Evolutionary conservation across 2,888 invertebrate genomes (phyloP), one percentile per base, ranked within the genome.

Genomic region (Griposia aprilina): DNA sequence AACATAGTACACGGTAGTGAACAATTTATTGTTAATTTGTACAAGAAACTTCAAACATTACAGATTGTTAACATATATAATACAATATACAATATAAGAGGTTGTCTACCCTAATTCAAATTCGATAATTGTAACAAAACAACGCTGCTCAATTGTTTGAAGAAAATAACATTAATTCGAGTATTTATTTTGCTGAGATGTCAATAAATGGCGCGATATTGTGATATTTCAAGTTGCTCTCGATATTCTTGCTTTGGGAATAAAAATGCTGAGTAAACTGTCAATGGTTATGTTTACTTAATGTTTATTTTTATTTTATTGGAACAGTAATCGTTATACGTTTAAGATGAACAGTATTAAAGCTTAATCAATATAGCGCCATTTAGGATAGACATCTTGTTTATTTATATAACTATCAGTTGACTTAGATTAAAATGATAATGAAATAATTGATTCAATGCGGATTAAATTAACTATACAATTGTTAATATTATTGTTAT

Each of bases 401-500:
- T 80, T 57, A 59, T 50, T 20, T 41, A 67, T 20, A 15, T 69
- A 36, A 10, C 10, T 23, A 78, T 67, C 76, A 63, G 55, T 70
- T 81, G 50, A 72, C 70, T 70, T 78, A 87, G 41, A 78, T 72
- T 76, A 55, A 66, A 71, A 62, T 68, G 41, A 65, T 59, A 11
- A 71, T 69, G 6, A 66, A 68, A 74, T 81, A 72, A 74, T 81
- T 75, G 45, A 79, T 85, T 77, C 36, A 80, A 72, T 59, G 60
- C 6, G 65, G 52, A 84, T 69, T 67, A 59, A 36, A 83, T 74
- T 26, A 78, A 75, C 15, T 80, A 78, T 69, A 80, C 60, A 83
- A 74, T 84, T 80, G 76, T 89, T 83, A 84, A 79, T 82, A 74
- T 80, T 79, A 68, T 78, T 86, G 79, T 89, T 86, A 78, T 74